These are phyloP conservation scores for Hypsopygia costalis DNA, from an alignment of 2,888 invertebrate species.

Conservation along the genomic window DNA sequence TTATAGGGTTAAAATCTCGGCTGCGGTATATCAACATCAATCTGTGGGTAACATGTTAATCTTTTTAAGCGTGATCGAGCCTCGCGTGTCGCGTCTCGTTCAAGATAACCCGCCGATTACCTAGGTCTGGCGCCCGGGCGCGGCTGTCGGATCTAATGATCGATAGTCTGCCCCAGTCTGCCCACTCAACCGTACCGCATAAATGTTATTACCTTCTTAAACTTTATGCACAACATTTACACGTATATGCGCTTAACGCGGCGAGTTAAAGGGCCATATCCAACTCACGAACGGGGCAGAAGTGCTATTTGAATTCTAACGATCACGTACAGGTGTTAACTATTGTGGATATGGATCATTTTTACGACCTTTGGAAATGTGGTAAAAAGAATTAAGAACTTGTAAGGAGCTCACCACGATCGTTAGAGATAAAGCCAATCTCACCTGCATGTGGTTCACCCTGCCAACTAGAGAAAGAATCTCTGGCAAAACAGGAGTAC, in stretches of 20 bases:
- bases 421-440: too few species aligned
- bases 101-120: constrained; percentile 44
- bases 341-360: neutral
- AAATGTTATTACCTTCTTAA: constrained; percentile 23
- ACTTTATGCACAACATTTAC: constrained; percentile 26
- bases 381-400: too few species aligned
- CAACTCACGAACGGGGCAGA: constrained; percentile 1
- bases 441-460: too few species aligned
- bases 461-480: too few species aligned
- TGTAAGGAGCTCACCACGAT: too few species aligned
- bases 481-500: too few species aligned
- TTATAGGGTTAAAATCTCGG: constrained; percentile 31
- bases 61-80: constrained; percentile 54
- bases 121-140: constrained; percentile 23
- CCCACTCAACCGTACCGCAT: constrained; percentile 23
- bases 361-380: neutral
- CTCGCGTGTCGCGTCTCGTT: constrained; percentile 35
- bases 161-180: constrained; percentile 34
- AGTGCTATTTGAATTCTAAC: constrained; percentile 5
- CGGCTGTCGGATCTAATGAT: constrained; percentile 30
- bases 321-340: neutral
- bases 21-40: constrained; percentile 33
- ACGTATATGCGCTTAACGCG: constrained; percentile 17
- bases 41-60: constrained; percentile 54
- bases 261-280: constrained; percentile 1